Evolutionary conservation across 2,113 vertebrate genomes (phyloP), one percentile per base, ranked within the genome.

Genomic region (Gymnogyps californianus): DNA sequence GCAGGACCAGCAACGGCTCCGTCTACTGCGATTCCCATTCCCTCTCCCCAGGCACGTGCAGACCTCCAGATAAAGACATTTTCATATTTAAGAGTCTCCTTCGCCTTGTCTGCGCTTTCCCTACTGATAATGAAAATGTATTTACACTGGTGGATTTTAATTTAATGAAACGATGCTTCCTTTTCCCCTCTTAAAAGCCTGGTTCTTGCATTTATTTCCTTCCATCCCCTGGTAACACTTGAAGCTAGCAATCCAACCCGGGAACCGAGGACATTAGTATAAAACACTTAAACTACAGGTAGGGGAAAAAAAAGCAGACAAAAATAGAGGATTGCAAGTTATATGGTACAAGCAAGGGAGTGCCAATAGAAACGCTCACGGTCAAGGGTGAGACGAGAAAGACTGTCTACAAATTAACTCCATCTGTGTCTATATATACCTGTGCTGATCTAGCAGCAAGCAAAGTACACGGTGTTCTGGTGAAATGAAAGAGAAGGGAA

Each of bases 31-130:
- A 31, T 62, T 46, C 61, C 67, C 61, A 6, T 20, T 72, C 46
- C 46, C 77, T 29, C 0, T 0, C 1, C 4, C 29, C 66, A 7
- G 44, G 46, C 11, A 0, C 3, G 0, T 2, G 7, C 31, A 70
- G 36, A 74, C 51, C 34, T 67, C 59, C 34, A 66, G 62, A 92
- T 61, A 92, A 94, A 81, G 91, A 34, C 21, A 3, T 66, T 74
- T 88, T 65, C 66, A 5, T 3, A 2, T 47, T 88, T 46, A 36
- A 81, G 52, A 46, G 29, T 34, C 44, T 67, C 75, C 24, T 86
- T 64, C 22, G 46, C 71, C 51, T 64, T 1, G 8, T 31, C 74
- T 22, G 10, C 42, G 3, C 47, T 93, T 83, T 77, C 32, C 55
- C 40, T 3, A 1, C 74, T 40, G 58, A 76, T 80, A 92, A 92